A percentile compares a stretch with the other conserved stretches of the same genome.
Conservation (phyloP, 1,140 invertebrate genomes). For the Eurosta solidaginis region DNA sequence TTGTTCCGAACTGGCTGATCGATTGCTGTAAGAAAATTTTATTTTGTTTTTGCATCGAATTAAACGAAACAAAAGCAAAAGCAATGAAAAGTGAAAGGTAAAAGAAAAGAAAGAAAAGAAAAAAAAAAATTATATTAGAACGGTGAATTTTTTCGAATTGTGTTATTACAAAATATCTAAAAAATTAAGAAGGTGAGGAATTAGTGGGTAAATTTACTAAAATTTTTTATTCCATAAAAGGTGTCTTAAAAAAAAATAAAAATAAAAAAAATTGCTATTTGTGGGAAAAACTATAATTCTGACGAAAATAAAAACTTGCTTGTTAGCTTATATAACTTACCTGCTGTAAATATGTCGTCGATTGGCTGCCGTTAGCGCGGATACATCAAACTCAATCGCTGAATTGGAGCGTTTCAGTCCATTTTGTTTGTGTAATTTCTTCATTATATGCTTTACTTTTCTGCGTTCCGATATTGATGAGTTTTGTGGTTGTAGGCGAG, state of each 20-base stretch:
- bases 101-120: conserved; percentile 33
- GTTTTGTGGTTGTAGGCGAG: not conserved
- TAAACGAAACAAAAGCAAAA: conserved; percentile 28
- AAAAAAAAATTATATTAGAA: conserved; percentile 36
- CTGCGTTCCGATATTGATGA: conserved; percentile 32
- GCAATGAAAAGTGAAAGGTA: too few relatives aligned
- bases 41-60: conserved; percentile 32
- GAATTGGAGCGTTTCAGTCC: conserved; percentile 68
- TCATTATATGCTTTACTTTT: conserved; percentile 57
- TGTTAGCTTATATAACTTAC: conserved; percentile 43
- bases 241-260: not conserved
- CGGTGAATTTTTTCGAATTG: conserved; percentile 30
- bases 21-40: conserved; percentile 59
- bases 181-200: conserved; percentile 4
- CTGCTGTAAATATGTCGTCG: conserved; percentile 61
- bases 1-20: conserved; percentile 65
- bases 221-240: not conserved
- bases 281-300: not conserved
- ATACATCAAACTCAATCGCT: conserved; percentile 72
- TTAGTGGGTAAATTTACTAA: not conserved
- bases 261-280: conserved; percentile 1
- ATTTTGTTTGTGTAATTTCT: conserved; percentile 58
- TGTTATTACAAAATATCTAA: not conserved
- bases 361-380: conserved; percentile 68
- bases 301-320: not conserved